These are phyloP conservation scores for Arion vulgaris DNA, from an alignment of 1,140 invertebrate species.

Conservation along the genomic window DNA sequence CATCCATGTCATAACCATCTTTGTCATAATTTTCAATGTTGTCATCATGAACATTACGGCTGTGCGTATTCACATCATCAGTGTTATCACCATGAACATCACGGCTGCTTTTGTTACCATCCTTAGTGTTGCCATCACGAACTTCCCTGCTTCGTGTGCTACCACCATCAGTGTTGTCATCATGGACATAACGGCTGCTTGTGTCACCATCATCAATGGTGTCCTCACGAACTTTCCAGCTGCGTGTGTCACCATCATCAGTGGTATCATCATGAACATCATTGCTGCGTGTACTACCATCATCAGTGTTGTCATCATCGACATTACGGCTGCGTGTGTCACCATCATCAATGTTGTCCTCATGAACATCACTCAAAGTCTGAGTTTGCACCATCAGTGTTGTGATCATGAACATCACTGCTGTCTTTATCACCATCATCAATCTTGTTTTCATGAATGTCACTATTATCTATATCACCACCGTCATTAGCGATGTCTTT, in stretches of 20 bases:
- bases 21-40: slow-evolving; percentile 9
- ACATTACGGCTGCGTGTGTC: not conserved
- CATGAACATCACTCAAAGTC: not conserved
- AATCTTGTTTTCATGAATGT: not conserved
- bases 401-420: slow-evolving; percentile 6
- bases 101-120: not conserved
- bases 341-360: not conserved
- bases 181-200: not conserved
- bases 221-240: not conserved
- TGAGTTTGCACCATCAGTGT: not conserved
- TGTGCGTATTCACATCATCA: not conserved
- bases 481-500: not conserved
- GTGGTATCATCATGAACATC: not conserved
- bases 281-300: not conserved
- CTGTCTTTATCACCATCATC: not conserved
- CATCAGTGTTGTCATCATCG: not conserved
- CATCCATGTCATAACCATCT: not conserved
- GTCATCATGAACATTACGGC: not conserved
- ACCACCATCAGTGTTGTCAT: not conserved
- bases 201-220: not conserved
- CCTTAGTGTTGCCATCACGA: not conserved
- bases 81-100: slow-evolving; percentile 6
- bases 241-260: not conserved
- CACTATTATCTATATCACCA: slow-evolving; percentile 6
- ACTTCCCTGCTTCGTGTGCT: not conserved